These are phyloP conservation scores for Heliconius hewitsoni DNA, from an alignment of 1,140 invertebrate species.

Conservation along the genomic window DNA sequence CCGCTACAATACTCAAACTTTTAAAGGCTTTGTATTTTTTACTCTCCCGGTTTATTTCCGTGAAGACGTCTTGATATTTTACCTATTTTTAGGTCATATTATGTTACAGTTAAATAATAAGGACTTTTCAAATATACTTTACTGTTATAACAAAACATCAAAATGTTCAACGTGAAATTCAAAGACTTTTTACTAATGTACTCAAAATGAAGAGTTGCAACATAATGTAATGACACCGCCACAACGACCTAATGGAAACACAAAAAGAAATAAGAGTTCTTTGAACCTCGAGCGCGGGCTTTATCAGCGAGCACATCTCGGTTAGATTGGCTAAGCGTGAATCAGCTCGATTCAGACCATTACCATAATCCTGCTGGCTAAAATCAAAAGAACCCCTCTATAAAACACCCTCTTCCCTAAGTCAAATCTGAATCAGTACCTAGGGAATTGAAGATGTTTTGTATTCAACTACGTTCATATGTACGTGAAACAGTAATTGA, in stretches of 20 bases:
- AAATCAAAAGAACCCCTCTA: slow-evolving; percentile 40
- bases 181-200: not conserved
- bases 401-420: slow-evolving; percentile 24
- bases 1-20: slow-evolving; percentile 40
- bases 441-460: slow-evolving; percentile 35
- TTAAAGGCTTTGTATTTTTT: slow-evolving; percentile 48
- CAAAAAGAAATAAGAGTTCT: slow-evolving; percentile 20
- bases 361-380: slow-evolving; percentile 49
- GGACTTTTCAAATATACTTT: not conserved
- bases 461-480: slow-evolving; percentile 10
- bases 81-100: not conserved
- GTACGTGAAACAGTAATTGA: slow-evolving; percentile 7
- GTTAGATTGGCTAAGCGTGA: slow-evolving; percentile 47
- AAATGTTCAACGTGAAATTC: too few relatives aligned
- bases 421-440: slow-evolving; percentile 33
- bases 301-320: slow-evolving; percentile 39
- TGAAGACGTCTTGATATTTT: not conserved
- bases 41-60: slow-evolving; percentile 27
- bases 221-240: slow-evolving; percentile 16
- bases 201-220: not conserved
- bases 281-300: slow-evolving; percentile 18
- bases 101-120: not conserved
- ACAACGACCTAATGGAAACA: not conserved
- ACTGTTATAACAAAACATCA: not conserved
- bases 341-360: slow-evolving; percentile 49